Conservation (phyloP, 2,797 vertebrate genomes). For the Pangasius krempfi region DNA sequence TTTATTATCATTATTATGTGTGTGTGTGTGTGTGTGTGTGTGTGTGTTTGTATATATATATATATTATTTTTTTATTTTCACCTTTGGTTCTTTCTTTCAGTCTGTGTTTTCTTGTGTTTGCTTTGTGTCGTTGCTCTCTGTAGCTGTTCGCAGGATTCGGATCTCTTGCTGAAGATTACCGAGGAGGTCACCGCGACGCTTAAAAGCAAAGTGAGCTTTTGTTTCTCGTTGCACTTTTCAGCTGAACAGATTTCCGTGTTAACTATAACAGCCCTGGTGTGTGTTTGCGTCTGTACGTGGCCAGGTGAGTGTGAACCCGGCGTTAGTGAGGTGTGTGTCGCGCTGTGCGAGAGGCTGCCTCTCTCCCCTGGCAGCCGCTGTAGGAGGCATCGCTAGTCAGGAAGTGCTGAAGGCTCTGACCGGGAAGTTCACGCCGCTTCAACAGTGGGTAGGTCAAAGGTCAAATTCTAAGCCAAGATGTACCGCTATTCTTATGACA, state of each 20-base stretch:
- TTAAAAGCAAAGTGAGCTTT: slow-evolving; percentile 84
- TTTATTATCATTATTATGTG: neutral
- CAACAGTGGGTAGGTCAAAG: slow-evolving; percentile 91
- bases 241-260: neutral
- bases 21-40: no score
- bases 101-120: no score
- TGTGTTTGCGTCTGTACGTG: neutral
- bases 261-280: neutral
- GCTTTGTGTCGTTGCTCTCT: slow-evolving; percentile 14
- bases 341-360: slow-evolving; percentile 84
- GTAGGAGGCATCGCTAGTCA: slow-evolving; percentile 93
- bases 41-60: no score
- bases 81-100: neutral
- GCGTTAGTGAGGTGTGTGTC: slow-evolving; percentile 85
- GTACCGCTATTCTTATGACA: no score
- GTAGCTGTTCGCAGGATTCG: slow-evolving; percentile 90
- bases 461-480: neutral
- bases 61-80: no score
- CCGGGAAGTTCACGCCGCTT: slow-evolving; percentile 95
- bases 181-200: slow-evolving; percentile 78
- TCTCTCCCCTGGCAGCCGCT: slow-evolving; percentile 88
- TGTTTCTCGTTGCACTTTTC: neutral
- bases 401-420: slow-evolving; percentile 95
- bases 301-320: slow-evolving; percentile 77
- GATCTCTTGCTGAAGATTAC: slow-evolving; percentile 87